phyloP scores from a whole-genome alignment of 2,888 invertebrate species.

The Microplitis manilae region DNA sequence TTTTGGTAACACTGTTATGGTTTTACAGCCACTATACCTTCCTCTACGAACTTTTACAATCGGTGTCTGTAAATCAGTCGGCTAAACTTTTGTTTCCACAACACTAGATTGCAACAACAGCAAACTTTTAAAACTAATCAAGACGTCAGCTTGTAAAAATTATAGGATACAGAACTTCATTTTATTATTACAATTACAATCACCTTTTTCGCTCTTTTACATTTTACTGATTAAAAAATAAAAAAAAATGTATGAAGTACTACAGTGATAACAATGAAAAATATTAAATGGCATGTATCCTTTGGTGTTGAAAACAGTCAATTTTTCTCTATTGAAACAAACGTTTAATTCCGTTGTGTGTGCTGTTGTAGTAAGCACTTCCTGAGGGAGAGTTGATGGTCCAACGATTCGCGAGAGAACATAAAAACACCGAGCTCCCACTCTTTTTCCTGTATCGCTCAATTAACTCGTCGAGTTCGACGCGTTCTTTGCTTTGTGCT shows the following conservation, averaged over 20 bases:
- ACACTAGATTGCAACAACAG: slow-evolving; percentile 41
- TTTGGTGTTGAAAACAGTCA: neutral
- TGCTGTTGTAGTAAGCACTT: slow-evolving; percentile 28
- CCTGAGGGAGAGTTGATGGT: slow-evolving; percentile 22
- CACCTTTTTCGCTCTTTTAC: neutral
- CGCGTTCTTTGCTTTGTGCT: slow-evolving; percentile 24
- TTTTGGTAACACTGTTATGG: slow-evolving; percentile 67
- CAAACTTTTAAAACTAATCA: slow-evolving; percentile 49
- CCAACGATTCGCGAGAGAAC: slow-evolving; percentile 38
- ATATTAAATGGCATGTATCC: neutral
- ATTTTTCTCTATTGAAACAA: neutral
- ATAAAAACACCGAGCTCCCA: slow-evolving; percentile 42
- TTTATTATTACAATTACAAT: neutral
- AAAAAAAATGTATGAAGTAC: neutral
- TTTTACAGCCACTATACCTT: slow-evolving; percentile 57
- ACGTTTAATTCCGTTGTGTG: slow-evolving; percentile 34
- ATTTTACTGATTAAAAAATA: slow-evolving; percentile 55
- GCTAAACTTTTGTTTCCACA: slow-evolving; percentile 58
- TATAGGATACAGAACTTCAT: neutral
- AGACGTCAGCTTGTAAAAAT: slow-evolving; percentile 52
- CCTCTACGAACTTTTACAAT: slow-evolving; percentile 7
- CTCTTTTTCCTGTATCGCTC: slow-evolving; percentile 14
- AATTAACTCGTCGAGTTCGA: slow-evolving; percentile 15
- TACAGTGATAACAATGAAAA: neutral
- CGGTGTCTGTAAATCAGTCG: slow-evolving; percentile 63